Percentiles rank a stretch among this genome's conserved stretches.
Evolutionary conservation across 2,888 invertebrate genomes (phyloP).

Genomic region (Neoitamus cyanurus): DNA sequence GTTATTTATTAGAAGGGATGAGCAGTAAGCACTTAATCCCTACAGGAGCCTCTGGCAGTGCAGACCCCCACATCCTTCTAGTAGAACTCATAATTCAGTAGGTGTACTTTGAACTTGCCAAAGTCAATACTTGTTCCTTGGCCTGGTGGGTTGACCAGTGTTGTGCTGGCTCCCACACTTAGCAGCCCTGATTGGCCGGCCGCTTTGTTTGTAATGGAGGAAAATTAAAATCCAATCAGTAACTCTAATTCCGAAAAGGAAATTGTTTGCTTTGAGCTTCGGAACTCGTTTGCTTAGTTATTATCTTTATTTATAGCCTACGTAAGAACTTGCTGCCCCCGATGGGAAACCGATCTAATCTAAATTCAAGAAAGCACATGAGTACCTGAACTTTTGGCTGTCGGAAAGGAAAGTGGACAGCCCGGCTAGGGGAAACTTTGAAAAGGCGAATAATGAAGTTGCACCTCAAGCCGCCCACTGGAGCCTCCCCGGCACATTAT

Average conservation of each 20-base stretch:
- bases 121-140: constrained; percentile 1
- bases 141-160: background rate
- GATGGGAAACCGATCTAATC: constrained; percentile 1
- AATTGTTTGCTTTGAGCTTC: constrained; percentile 15
- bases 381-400: constrained; percentile 22
- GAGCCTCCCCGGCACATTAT: constrained; percentile 10
- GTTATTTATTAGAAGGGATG: background rate
- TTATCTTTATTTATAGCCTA: background rate
- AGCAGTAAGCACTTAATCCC: background rate
- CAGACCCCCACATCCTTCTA: background rate
- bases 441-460: constrained; percentile 18
- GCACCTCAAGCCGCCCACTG: background rate
- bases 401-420: background rate
- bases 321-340: background rate
- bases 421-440: background rate
- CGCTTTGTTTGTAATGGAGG: background rate
- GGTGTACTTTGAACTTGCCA: background rate
- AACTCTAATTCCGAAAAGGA: background rate
- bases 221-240: constrained; percentile 28
- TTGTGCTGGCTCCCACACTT: background rate
- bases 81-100: background rate
- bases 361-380: constrained; percentile 43
- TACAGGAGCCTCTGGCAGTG: background rate
- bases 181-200: background rate
- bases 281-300: constrained; percentile 3